Base-by-base conservation (phyloP, 2,888 invertebrate species). In the Diarsia brunnea region DNA sequence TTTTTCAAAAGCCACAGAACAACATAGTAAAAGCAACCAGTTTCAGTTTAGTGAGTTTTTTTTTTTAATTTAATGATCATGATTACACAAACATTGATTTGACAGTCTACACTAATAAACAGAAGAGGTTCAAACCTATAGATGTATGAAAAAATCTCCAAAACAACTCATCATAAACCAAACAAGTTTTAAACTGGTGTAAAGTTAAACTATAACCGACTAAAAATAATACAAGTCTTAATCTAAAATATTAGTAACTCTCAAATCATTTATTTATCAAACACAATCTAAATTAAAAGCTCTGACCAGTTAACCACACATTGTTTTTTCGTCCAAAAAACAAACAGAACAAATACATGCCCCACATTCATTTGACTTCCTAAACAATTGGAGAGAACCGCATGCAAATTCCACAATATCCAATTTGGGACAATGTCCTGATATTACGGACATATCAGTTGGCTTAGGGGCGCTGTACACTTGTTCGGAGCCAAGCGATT, bases 331-430 rank as follows among this genome's bases (percentile, higher is more conserved):
- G 5, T 2, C 14, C 43, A 31, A n/a, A 68, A 78, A 67, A 55
- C 53, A 53, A 12, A 49, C 38, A 8, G 21, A 63, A 73, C 53
- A 49, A 73, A 73, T 49, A 55, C 31, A 66, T 38, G 38, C 21
- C 8, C 8, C 27, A 69, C 27, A 55, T 83, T 65, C 60, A 83
- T 79, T 67, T 69, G 51, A 67, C 66, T 84, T 78, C 38, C 63
- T 51, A 63, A 74, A 85, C 64, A 75, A 81, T 81, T 45, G 27
- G 38, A 49, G 67, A 73, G 61, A 64, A 69, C 70, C 73, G 49
- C 64, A 65, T 65, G 75, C 67, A 65, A 75, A 78, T 81, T 73
- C 84, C 72, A 31, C 63, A 72, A 55, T 72, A 74, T 69, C 63
- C 67, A 72, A 66, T 66, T 60, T 49, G 31, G 61, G 21, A 74